These are phyloP conservation scores for Neelides sp. DNA, from an alignment of 1,140 invertebrate species.

Conservation along the genomic window DNA sequence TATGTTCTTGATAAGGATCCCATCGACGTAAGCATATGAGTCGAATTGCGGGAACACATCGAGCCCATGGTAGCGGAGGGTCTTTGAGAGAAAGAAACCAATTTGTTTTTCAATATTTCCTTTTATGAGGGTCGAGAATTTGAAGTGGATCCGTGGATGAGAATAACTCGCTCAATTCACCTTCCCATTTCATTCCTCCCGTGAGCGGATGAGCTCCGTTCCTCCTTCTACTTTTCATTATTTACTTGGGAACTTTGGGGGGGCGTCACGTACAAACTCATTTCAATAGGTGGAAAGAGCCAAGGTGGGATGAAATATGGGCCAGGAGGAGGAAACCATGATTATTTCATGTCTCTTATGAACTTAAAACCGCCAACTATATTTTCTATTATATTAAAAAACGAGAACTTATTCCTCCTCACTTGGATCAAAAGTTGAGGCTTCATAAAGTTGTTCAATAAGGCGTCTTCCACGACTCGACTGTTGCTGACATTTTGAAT, in stretches of 20 bases:
- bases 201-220: too few species aligned
- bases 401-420: conserved; percentile 25
- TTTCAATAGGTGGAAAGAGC: too few species aligned
- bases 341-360: neutral
- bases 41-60: conserved; percentile 82
- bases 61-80: conserved; percentile 57
- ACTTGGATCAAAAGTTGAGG: conserved; percentile 43
- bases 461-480: conserved; percentile 41
- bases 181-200: neutral
- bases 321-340: too few species aligned
- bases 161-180: neutral
- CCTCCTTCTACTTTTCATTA: too few species aligned
- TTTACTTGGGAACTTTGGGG: too few species aligned
- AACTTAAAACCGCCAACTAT: too few species aligned
- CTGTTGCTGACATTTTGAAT: conserved; percentile 44
- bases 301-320: too few species aligned
- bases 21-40: conserved; percentile 67
- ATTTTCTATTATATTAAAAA: neutral
- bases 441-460: conserved; percentile 43
- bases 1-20: conserved; percentile 55
- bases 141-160: neutral
- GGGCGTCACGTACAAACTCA: too few species aligned
- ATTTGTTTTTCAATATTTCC: neutral
- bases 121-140: neutral
- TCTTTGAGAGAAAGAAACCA: conserved; percentile 39